Base-by-base conservation (phyloP, 2,113 vertebrate genomes). In the Ranitomeya variabilis region DNA sequence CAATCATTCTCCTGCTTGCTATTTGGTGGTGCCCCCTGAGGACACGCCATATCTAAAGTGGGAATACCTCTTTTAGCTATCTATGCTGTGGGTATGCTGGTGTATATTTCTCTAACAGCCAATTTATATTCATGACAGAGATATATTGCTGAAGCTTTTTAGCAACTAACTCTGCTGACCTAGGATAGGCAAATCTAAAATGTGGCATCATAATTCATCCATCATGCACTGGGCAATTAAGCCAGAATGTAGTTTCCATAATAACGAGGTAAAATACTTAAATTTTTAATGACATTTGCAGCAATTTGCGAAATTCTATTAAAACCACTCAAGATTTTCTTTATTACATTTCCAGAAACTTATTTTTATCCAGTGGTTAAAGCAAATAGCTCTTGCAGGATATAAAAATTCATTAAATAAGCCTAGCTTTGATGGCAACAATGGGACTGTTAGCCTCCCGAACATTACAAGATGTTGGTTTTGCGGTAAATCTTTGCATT, bases 231-330 rank as follows among this genome's bases (percentile, higher is more conserved):
- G 45, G 73, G 18, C 73, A 76, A 76, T 76, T 76, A 76, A 76
- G 73, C 73, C 12, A 76, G 3, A 76, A 76, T 76, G 73, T 52
- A 76, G 37, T 76, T 76, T 76, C 73, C 45, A 76, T 76, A 76
- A 76, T 76, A 76, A 76, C 73, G 51, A 76, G 73, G 73, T 76
- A 76, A 76, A 76, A 51, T 76, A 76, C 18, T 76, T 76, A 8
- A 51, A 76, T 76, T 52, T 76, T 76, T 76, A 76, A 76, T 76
- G 73, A 76, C 73, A 76, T 51, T 76, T 76, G 73, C 73, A 76
- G 73, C 73, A 76, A 76, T 76, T 76, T 51, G 73, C 51, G 73
- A 76, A 76, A 76, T 76, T 76, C 37, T 76, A 76, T 76, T 76
- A 52, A 76, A 76, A 18, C 73, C 73, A 11, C 73, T 76, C 45